A percentile compares a stretch with the other conserved stretches of the same genome.
Conservation (phyloP, 2,888 invertebrate species). For the Seira ritae region DNA sequence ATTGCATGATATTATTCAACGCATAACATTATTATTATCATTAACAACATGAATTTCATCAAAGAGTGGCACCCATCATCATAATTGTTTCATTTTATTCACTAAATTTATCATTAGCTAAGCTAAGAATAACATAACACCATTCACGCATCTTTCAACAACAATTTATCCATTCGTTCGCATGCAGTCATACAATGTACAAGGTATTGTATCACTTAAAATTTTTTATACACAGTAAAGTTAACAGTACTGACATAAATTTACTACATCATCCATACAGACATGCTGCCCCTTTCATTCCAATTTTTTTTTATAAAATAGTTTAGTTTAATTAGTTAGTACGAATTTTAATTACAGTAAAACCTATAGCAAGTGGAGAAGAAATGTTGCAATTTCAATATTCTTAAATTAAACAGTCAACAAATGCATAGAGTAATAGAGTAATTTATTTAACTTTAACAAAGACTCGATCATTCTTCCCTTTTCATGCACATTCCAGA, state of each 20-base stretch:
- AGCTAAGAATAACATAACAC: too few relatives aligned
- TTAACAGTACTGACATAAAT: neutral
- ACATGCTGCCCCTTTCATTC: neutral
- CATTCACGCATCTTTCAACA: too few relatives aligned
- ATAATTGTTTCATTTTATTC: too few relatives aligned
- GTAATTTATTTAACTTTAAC: neutral
- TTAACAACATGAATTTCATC: too few relatives aligned
- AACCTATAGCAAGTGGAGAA: constrained; percentile 9
- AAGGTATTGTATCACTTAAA: constrained; percentile 16
- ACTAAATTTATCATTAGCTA: too few relatives aligned
- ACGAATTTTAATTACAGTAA: neutral
- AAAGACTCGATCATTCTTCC: too few relatives aligned
- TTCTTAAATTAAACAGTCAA: constrained; percentile 6
- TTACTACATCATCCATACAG: too few relatives aligned
- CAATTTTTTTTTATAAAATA: constrained; percentile 11
- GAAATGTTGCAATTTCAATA: neutral
- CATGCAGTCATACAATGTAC: neutral
- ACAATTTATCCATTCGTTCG: neutral
- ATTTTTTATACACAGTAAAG: constrained; percentile 11
- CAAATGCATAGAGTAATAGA: neutral
- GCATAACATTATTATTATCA: neutral
- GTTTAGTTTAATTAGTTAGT: constrained; percentile 17
- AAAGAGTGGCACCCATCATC: neutral
- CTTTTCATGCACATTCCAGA: too few relatives aligned
- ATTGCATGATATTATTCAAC: neutral